Evolutionary conservation across 2,113 vertebrate species (phyloP).

Genomic region (Myodes glareolus): DNA sequence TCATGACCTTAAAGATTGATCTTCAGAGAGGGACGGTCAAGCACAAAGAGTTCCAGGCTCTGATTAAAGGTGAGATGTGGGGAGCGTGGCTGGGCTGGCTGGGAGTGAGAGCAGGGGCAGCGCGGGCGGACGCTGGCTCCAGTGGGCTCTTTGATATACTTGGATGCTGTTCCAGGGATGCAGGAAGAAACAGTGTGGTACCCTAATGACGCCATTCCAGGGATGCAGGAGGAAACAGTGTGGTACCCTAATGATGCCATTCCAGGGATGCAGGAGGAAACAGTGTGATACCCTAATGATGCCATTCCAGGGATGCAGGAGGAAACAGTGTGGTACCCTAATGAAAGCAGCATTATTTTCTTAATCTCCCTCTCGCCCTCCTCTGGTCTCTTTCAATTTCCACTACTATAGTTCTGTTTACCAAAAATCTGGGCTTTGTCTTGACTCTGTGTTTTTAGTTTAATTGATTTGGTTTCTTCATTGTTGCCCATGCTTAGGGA

Average conservation of each 20-base stretch:
- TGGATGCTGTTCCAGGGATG: not conserved
- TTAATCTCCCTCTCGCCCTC: not conserved
- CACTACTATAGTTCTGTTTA: not conserved
- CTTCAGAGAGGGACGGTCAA: constrained; percentile 85
- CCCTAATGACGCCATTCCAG: too few species aligned
- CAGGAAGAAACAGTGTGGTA: not conserved
- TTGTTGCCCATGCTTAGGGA: not conserved
- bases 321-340: not conserved
- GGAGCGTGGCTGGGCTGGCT: not conserved
- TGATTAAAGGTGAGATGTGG: constrained; percentile 85
- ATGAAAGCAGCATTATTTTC: not conserved
- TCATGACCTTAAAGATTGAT: constrained; percentile 89
- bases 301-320: not conserved
- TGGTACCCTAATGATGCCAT: not conserved
- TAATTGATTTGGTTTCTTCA: not conserved
- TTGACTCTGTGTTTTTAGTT: not conserved
- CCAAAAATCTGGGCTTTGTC: not conserved
- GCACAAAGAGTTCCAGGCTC: constrained; percentile 85
- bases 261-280: not conserved
- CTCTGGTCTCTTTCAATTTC: not conserved
- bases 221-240: too few species aligned
- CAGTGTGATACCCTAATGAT: too few species aligned
- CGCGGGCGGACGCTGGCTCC: not conserved
- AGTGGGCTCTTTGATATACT: not conserved
- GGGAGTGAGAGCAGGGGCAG: too few species aligned